These are phyloP conservation scores for Temnopleurus reevesii DNA, from an alignment of 53 echinoderm and acorn worm genomes.

Conservation along the genomic window DNA sequence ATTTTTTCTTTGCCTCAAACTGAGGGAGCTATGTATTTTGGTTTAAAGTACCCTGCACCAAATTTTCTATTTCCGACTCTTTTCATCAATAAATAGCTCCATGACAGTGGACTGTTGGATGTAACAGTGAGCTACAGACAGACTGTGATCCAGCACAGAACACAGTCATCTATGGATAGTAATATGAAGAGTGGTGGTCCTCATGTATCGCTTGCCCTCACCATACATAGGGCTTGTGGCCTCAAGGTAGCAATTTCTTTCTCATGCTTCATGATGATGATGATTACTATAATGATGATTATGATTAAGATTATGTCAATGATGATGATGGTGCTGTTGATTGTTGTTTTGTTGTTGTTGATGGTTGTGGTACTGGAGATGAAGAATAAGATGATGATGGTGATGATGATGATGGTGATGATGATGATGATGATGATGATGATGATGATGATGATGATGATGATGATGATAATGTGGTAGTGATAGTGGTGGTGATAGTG, in stretches of 20 bases:
- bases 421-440: conserved; percentile 46
- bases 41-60: no score
- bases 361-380: no score
- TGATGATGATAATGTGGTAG: not conserved
- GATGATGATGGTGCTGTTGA: no score
- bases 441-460: conserved; percentile 11
- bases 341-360: no score
- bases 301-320: no score
- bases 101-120: conserved; percentile 81
- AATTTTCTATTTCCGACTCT: not conserved
- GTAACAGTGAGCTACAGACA: conserved; percentile 91
- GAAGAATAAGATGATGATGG: conserved; percentile 32
- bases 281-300: no score
- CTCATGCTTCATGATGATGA: no score
- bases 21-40: no score
- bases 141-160: conserved; percentile 9
- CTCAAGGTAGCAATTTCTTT: conserved; percentile 76
- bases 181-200: conserved; percentile 4
- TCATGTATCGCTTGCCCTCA: conserved; percentile 83
- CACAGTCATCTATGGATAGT: not conserved
- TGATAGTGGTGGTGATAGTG: not conserved
- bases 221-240: conserved; percentile 83
- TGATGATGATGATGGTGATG: conserved; percentile 7
- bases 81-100: conserved; percentile 60
- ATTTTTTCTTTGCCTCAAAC: no score